Base-by-base conservation (phyloP, 2,797 vertebrate species). In the Xenops minutus region DNA sequence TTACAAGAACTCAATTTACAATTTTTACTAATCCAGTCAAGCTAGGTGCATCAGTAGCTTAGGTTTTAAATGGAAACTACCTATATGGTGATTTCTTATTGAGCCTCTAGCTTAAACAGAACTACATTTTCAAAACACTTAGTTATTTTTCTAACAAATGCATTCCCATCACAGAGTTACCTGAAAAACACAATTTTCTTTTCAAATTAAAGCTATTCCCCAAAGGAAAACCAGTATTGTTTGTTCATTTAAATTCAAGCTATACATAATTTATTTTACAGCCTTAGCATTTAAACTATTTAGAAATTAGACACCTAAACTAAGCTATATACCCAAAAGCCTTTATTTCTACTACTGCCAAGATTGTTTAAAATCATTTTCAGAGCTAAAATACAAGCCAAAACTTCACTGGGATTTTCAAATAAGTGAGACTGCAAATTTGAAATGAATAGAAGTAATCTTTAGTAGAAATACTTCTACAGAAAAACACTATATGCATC, bases 201-300 rank as follows among this genome's bases (percentile, higher is more conserved):
- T 89, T 90, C 89, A 97, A 97, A 97, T 97, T 96, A 95, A 97
- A 95, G 34, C 68, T 85, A 72, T 95, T 96, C 94, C 95, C 89
- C 85, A 94, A 36, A 88, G 82, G 92, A 87, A 96, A 97, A 97
- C 58, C 91, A 54, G 63, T 84, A 84, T 76, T 52, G 61, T 96
- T 89, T 84, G n/a, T 95, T 97, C 71, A 66, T 96, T 97, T 96
- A 94, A 79, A 95, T 91, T 95, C 64, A 76, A 69, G 75, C 55
- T 92, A 95, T 64, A 89, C 26, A 91, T 86, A 95, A 96, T 96
- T 96, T 95, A 96, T 94, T 96, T 97, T 95, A 95, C 52, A 95
- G 71, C 56, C 78, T 95, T 95, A 88, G 55, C 68, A 84, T 96
- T 97, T 96, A 94, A 96, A 91, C 75, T 69, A 91, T 97, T 97